Percentiles rank a stretch among this genome's conserved stretches.
These are phyloP conservation scores for Rallus crepitans DNA, from an alignment of 2,797 vertebrate genomes.

Conservation along the genomic window DNA sequence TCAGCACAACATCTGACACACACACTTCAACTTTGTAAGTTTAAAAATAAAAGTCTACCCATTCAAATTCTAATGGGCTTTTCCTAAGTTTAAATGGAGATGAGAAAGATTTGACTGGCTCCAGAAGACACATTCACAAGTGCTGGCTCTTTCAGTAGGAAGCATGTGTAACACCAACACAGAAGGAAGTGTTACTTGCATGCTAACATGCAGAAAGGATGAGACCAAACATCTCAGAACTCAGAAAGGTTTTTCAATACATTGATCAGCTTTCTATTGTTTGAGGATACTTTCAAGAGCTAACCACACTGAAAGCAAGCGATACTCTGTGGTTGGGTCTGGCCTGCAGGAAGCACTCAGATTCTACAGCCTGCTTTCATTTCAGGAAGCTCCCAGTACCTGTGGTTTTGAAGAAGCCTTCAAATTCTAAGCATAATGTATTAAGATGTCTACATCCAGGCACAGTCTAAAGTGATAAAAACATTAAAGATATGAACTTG, in stretches of 20 bases:
- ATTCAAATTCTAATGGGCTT: background rate
- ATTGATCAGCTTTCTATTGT: background rate
- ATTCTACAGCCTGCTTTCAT: background rate
- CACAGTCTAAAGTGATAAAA: background rate
- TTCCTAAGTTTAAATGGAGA: background rate
- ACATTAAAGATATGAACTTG: background rate
- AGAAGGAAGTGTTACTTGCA: background rate
- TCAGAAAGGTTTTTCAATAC: background rate
- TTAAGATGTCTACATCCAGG: background rate
- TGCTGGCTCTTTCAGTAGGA: background rate
- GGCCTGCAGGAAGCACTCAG: background rate
- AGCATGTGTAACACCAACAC: accelerated
- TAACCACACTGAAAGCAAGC: background rate
- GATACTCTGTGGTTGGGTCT: background rate
- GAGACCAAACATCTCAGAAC: background rate
- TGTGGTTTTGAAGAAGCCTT: background rate
- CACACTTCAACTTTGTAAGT: background rate
- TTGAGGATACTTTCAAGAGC: background rate
- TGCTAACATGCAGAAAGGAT: accelerated
- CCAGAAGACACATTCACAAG: accelerated
- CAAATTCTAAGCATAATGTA: background rate
- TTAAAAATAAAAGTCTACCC: background rate
- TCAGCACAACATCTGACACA: background rate
- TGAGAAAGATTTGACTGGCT: background rate
- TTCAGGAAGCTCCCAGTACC: background rate